Evolutionary conservation across 2,113 vertebrate genomes (phyloP).

Genomic region (Cariama cristata): DNA sequence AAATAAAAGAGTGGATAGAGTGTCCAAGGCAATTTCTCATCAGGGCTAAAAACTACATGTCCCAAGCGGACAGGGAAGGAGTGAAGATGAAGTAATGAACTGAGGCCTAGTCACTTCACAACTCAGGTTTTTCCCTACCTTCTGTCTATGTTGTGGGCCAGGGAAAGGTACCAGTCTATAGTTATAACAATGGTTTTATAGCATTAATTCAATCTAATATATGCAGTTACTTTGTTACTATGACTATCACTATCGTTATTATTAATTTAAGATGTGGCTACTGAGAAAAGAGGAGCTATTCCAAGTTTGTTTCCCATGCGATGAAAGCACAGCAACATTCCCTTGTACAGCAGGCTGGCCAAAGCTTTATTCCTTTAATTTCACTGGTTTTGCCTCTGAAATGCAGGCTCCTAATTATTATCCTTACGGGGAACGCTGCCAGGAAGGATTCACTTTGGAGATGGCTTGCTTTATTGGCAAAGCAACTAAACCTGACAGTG

Average conservation of each 20-base stretch:
- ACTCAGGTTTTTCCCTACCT: background rate
- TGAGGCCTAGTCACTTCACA: background rate
- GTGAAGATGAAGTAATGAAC: background rate
- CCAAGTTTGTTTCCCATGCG: background rate
- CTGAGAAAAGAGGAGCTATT: background rate
- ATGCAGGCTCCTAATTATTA: constrained; percentile 30
- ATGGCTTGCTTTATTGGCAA: constrained; percentile 55
- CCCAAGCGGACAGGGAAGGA: background rate
- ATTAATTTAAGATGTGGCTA: background rate
- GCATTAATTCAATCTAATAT: background rate
- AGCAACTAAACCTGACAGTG: constrained; percentile 10
- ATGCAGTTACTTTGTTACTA: background rate
- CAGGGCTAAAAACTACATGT: background rate
- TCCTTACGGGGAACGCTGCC: constrained; percentile 40
- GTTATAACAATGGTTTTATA: background rate
- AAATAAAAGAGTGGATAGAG: background rate
- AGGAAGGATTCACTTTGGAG: constrained; percentile 46
- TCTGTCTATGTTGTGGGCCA: background rate
- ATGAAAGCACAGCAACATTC: background rate
- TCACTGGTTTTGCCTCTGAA: constrained; percentile 35
- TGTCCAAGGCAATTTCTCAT: background rate
- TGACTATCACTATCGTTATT: background rate
- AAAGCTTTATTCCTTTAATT: constrained; percentile 26
- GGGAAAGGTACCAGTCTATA: background rate
- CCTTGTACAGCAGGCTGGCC: background rate